Evolutionary conservation across 2,113 vertebrate species (phyloP).

Genomic region (Oreocharis arfaki): DNA sequence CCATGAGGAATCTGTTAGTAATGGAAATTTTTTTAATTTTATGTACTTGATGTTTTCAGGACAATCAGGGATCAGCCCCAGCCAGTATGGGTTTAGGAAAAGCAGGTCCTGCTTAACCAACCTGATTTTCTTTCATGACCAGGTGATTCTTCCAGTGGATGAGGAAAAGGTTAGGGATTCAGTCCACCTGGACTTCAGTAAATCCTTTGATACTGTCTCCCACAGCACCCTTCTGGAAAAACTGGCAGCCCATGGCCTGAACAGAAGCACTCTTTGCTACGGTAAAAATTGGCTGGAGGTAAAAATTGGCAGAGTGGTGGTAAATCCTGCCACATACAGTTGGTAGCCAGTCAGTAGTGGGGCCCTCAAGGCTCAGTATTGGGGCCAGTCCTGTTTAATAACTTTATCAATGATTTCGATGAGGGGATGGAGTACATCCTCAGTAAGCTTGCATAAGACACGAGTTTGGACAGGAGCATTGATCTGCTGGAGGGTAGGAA

Average conservation of each 20-base stretch:
- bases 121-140: neutral
- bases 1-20: neutral
- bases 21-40: neutral
- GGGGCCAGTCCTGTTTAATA: neutral
- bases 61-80: neutral
- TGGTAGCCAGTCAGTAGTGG: neutral
- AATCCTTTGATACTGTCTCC: neutral
- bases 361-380: neutral
- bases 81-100: neutral
- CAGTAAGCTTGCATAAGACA: neutral
- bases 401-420: neutral
- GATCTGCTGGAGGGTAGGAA: too few relatives aligned
- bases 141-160: neutral
- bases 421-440: neutral
- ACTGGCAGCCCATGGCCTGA: neutral
- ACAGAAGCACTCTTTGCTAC: neutral
- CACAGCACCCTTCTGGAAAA: neutral
- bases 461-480: neutral
- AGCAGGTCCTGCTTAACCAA: neutral
- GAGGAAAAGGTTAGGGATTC: neutral
- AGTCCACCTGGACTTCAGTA: neutral
- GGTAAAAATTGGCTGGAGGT: neutral
- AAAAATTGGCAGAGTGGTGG: too few relatives aligned
- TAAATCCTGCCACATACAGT: neutral
- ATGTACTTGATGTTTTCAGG: neutral